Evolutionary conservation across 2,797 vertebrate species (phyloP).

Genomic region (Danionella dracula): DNA sequence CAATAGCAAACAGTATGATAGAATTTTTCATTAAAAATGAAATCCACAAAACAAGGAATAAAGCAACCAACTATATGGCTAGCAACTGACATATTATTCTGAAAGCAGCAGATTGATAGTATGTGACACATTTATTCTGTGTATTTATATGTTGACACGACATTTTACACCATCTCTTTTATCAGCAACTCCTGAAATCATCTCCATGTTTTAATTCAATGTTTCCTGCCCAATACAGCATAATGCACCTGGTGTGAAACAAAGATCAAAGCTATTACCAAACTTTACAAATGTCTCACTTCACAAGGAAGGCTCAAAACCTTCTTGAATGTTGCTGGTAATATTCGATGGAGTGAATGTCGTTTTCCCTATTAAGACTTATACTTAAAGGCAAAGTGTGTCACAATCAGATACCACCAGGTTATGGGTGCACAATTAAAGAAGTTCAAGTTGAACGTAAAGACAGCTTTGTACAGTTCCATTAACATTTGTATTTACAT

Average conservation of each 20-base stretch:
- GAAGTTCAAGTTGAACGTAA: background rate
- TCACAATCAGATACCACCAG: background rate
- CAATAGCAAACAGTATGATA: slow-evolving; percentile 1
- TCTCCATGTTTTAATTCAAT: background rate
- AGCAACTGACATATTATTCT: no score
- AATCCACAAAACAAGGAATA: background rate
- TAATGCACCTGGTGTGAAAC: background rate
- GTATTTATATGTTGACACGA: background rate
- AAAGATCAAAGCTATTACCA: background rate
- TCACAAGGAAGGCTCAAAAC: background rate
- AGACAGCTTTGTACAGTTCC: slow-evolving; percentile 9
- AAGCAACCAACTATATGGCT: no score
- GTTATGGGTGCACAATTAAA: slow-evolving; percentile 10
- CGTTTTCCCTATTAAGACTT: slow-evolving; percentile 8
- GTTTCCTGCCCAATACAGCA: background rate
- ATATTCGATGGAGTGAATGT: background rate
- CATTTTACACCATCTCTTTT: background rate
- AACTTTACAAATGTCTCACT: background rate
- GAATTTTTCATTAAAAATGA: background rate
- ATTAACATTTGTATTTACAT: slow-evolving; percentile 8
- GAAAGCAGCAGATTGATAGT: slow-evolving; percentile 1
- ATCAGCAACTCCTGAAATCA: background rate
- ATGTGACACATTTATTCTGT: slow-evolving; percentile 2
- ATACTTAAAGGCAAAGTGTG: slow-evolving; percentile 14
- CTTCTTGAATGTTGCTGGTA: background rate